These are phyloP conservation scores for Pyrocephalus nanus DNA, from an alignment of 2,797 vertebrate genomes.

Conservation along the genomic window DNA sequence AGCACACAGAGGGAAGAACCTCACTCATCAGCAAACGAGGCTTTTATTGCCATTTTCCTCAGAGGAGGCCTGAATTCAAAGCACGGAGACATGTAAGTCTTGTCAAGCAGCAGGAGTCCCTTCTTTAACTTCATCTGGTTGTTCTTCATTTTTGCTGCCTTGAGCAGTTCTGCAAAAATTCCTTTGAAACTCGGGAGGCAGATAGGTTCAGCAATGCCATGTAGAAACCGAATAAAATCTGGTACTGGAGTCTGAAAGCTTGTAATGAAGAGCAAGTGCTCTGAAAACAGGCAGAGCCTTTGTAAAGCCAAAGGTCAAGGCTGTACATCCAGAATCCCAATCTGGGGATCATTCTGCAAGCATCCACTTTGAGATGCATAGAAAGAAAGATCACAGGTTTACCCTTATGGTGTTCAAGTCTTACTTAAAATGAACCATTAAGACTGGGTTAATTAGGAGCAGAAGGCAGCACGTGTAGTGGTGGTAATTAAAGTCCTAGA, in stretches of 20 bases:
- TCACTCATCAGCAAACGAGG: neutral
- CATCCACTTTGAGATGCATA: neutral
- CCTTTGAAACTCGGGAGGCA: slow-evolving; percentile 54
- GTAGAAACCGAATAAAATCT: neutral
- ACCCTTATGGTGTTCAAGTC: neutral
- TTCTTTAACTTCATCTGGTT: slow-evolving; percentile 50
- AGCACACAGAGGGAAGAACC: slow-evolving; percentile 30
- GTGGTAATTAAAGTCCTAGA: slow-evolving; percentile 29
- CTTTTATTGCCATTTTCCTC: slow-evolving; percentile 58
- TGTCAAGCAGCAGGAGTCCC: slow-evolving; percentile 66
- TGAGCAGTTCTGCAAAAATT: slow-evolving; percentile 65
- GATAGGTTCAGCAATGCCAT: slow-evolving; percentile 30
- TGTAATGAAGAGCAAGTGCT: slow-evolving; percentile 23
- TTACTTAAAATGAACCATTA: slow-evolving; percentile 4
- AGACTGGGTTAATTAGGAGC: slow-evolving; percentile 5
- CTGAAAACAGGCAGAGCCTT: slow-evolving; percentile 6
- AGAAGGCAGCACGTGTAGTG: neutral
- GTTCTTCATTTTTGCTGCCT: slow-evolving; percentile 64
- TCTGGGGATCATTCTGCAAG: neutral
- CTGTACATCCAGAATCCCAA: neutral
- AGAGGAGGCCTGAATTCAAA: slow-evolving; percentile 63
- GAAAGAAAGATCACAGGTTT: neutral
- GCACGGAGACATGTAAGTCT: slow-evolving; percentile 55
- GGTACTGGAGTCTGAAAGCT: slow-evolving; percentile 32
- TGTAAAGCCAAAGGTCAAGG: slow-evolving; percentile 32